Base-by-base conservation (phyloP, 2,888 invertebrate species). In the Incurvaria masculella region DNA sequence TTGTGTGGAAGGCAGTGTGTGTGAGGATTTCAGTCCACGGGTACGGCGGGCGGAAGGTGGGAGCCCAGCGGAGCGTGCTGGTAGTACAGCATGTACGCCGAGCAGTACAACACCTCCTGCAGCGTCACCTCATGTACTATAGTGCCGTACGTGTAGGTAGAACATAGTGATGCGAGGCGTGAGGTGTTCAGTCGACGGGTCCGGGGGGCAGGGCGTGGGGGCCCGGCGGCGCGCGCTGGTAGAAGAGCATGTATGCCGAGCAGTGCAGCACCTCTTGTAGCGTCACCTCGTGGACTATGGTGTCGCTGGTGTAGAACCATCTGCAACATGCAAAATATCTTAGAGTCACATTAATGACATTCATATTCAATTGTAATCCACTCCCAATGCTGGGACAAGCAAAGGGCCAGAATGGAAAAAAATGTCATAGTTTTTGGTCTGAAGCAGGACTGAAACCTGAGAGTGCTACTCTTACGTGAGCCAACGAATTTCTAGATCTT, bases 1-100 rank as follows among this genome's bases (percentile, higher is more conserved):
- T n/a, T n/a, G n/a, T n/a, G n/a, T n/a, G n/a, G n/a, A n/a, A n/a
- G n/a, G n/a, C n/a, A n/a, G n/a, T n/a, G n/a, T n/a, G n/a, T n/a
- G n/a, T n/a, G n/a, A n/a, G n/a, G n/a, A n/a, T n/a, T n/a, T n/a
- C n/a, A n/a, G n/a, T n/a, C n/a, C n/a, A n/a, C n/a, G n/a, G n/a
- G n/a, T n/a, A n/a, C n/a, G n/a, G n/a, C n/a, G n/a, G n/a, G n/a
- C n/a, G n/a, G n/a, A n/a, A n/a, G n/a, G 11, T 33, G 33, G 3
- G 11, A 8, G 33, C 3, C 33, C 11, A n/a, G 58, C 50, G 55
- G 61, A 51, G 67, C 64, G 43, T 80, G 73, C 66, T 97, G 95
- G 70, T 97, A 97, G 78, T 95, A 95, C 52, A 97, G 79, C 84
- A 97, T 85, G 75, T 97, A 97, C 17, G 96, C 95, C 48, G 89